Evolutionary conservation across 1,140 invertebrate genomes (phyloP), one percentile per base, ranked within the genome.

Genomic region (Brachionus sp.): DNA sequence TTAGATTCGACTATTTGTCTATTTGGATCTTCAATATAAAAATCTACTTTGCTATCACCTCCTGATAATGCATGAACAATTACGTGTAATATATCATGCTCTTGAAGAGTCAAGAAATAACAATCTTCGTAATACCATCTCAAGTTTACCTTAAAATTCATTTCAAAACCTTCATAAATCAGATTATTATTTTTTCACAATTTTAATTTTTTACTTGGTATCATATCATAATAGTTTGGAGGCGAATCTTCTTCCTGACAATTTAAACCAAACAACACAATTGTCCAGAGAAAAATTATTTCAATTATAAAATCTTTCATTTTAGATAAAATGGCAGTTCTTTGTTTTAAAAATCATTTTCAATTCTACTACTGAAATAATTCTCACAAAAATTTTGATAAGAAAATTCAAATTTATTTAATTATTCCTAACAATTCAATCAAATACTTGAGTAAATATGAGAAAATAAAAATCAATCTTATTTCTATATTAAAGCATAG

Each of bases 61-160:
- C 46, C 77, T 29, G 50, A 66, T 5, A 80, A 35, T 16, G 33
- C 77, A 66, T 80, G 35, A 7, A 80, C 50, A 16, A 80, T 80
- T 13, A 44, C 77, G n/a, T 80, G 77, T 3, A 80, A 33, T 12
- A 80, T 66, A 50, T 80, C 77, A 25, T 44, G 33, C 35, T 19
- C 33, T 23, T 57, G 33, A 12, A 80, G 12, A 2, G 35, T 39
- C 3, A 62, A 23, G 35, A 23, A 80, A 64, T 39, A 80, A 44
- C 77, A 80, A 39, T 80, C 77, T 62, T 80, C 50, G 16, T 23
- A 57, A 35, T 62, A 80, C 50, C 77, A 57, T 66, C 62, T 80
- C 7, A 80, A 16, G 19, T 80, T 39, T n/a, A 80, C 13, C 35
- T 80, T 80, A 62, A 80, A 80, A 42, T 66, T 80, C 46, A 62